A percentile compares a stretch with the other conserved stretches of the same genome.
These are phyloP conservation scores for Neostethus bicornis DNA, from an alignment of 2,797 vertebrate genomes.

Conservation along the genomic window DNA sequence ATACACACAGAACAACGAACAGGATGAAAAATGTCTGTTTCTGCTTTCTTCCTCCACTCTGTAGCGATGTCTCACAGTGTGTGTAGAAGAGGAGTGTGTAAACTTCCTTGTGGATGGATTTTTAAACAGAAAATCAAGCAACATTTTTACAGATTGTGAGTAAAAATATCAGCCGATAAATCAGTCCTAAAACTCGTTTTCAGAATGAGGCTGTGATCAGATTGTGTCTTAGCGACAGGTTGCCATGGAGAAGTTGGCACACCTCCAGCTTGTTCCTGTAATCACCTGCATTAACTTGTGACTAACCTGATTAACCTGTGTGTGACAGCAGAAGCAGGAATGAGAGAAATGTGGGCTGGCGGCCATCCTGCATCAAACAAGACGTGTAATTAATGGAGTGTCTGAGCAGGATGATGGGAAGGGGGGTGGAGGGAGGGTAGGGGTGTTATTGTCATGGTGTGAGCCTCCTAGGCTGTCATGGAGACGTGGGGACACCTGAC, in stretches of 20 bases:
- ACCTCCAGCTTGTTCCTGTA: conserved; percentile 36
- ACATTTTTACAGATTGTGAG: too few species aligned
- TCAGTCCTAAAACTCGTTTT: too few species aligned
- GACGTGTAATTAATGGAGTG: conserved; percentile 68
- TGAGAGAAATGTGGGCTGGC: conserved; percentile 45
- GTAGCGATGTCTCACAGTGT: too few species aligned
- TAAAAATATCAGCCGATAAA: too few species aligned
- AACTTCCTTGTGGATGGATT: too few species aligned
- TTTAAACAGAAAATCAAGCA: too few species aligned
- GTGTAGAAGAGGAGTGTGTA: too few species aligned
- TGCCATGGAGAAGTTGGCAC: conserved; percentile 49
- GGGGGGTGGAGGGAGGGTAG: conserved; percentile 70
- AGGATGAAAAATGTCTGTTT: too few species aligned
- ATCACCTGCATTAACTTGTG: conserved; percentile 61
- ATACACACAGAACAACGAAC: too few species aligned
- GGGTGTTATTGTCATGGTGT: conserved; percentile 70
- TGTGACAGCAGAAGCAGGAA: conserved; percentile 33
- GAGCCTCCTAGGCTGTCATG: conserved; percentile 58
- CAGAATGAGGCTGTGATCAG: too few species aligned
- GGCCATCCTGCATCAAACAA: conserved; percentile 67
- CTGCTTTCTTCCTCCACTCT: too few species aligned
- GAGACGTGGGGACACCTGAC: conserved; percentile 71
- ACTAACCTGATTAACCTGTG: conserved; percentile 71
- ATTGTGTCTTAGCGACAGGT: conserved; percentile 37
- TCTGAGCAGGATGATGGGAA: conserved; percentile 57